Evolutionary conservation across 2,113 vertebrate genomes (phyloP).

Genomic region (Podiceps cristatus): DNA sequence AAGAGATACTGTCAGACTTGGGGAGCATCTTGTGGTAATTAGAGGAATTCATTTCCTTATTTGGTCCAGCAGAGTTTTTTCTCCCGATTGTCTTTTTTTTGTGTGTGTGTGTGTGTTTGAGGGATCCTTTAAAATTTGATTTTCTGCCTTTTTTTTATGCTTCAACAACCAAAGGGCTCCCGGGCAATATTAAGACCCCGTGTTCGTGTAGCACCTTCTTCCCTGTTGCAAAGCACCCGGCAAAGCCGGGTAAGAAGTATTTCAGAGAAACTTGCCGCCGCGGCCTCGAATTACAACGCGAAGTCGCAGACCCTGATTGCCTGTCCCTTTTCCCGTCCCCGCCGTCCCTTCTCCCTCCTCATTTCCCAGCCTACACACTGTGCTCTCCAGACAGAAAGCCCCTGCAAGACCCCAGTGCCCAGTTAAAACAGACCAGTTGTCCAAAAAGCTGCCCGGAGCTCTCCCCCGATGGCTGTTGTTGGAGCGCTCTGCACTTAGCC

Average conservation of each 20-base stretch:
- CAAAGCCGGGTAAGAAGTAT: neutral
- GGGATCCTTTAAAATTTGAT: neutral
- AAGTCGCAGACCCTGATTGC: neutral
- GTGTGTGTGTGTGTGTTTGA: no score
- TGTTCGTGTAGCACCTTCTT: neutral
- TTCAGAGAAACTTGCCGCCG: neutral
- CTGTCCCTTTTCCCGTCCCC: neutral
- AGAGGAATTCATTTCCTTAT: conserved; percentile 12
- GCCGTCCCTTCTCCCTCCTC: neutral
- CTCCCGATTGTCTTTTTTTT: neutral
- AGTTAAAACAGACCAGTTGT: neutral
- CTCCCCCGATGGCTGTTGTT: rapidly evolving
- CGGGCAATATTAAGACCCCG: neutral
- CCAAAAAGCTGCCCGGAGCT: neutral
- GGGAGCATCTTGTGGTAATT: conserved; percentile 72
- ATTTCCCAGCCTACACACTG: neutral
- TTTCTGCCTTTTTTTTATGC: neutral
- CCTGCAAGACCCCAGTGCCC: neutral
- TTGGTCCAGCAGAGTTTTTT: neutral
- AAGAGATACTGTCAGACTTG: conserved; percentile 44
- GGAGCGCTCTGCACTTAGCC: rapidly evolving
- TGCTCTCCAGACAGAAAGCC: neutral
- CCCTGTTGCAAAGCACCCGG: neutral
- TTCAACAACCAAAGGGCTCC: neutral
- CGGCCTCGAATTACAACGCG: rapidly evolving